Evolutionary conservation across 1,140 invertebrate genomes (phyloP).

Genomic region (Scaptomyza montana): DNA sequence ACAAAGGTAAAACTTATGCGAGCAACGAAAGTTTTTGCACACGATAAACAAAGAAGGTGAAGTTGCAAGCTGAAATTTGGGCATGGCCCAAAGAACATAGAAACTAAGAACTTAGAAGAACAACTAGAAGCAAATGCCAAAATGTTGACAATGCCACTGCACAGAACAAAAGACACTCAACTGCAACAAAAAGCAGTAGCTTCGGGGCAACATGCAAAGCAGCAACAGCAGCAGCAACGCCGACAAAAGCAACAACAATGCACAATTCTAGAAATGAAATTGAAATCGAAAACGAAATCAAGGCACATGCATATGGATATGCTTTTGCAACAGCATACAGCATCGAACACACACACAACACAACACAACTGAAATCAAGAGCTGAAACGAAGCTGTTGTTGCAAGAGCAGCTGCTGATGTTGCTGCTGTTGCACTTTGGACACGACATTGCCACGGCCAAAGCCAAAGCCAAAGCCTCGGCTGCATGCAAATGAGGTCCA

Average conservation of each 20-base stretch:
- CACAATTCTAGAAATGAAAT: conserved; percentile 70
- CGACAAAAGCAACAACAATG: conserved; percentile 11
- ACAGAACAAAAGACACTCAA: conserved; percentile 40
- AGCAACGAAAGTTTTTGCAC: conserved; percentile 49
- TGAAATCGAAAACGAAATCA: conserved; percentile 79
- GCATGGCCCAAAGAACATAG: conserved; percentile 25
- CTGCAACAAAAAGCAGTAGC: conserved; percentile 19
- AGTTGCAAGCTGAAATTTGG: conserved; percentile 32
- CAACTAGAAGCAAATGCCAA: conserved; percentile 9
- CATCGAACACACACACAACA: conserved; percentile 5
- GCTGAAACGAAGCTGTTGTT: conserved; percentile 6
- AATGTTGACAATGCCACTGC: conserved; percentile 53
- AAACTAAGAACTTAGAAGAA: not conserved
- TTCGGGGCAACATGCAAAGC: conserved; percentile 35
- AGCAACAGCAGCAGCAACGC: conserved; percentile 2
- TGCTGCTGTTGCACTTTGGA: conserved; percentile 25
- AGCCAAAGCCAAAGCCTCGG: conserved; percentile 12
- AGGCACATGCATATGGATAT: conserved; percentile 76
- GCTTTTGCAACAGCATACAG: conserved; percentile 8
- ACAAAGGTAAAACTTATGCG: conserved; percentile 30
- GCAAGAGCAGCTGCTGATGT: conserved; percentile 1
- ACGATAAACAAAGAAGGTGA: conserved; percentile 53
- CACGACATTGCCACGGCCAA: conserved; percentile 41
- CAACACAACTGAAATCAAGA: conserved; percentile 41
- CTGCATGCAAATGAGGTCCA: conserved; percentile 64